Evolutionary conservation across 2,797 vertebrate genomes (phyloP), one percentile per base, ranked within the genome.

Genomic region (Anas georgica): DNA sequence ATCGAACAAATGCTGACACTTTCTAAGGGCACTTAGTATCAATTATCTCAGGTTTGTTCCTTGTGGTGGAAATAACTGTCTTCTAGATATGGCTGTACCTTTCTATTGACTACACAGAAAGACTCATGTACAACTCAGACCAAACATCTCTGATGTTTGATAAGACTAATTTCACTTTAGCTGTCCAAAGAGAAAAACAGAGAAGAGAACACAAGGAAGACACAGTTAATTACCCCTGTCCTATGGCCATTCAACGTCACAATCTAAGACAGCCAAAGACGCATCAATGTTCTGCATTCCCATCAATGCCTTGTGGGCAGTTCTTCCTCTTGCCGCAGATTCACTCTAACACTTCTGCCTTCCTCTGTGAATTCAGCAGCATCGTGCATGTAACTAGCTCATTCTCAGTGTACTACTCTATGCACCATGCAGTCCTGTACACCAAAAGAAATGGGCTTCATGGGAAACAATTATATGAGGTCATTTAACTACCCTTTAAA

Each of bases 371-470:
- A 63, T 33, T 39, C 12, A 82, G 35, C 26, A 59, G 5, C 35
- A 73, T 66, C 2, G 6, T 59, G 15, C n/a, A 25, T 0, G 1
- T 39, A 77, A 64, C 2, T 22, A 5, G 10, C 7, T 72, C 62
- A 62, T n/a, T 74, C 8, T 59, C 33, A 45, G 35, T 37, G 25
- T 17, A 31, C 4, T 77, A n/a, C 3, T 7, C 18, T 29, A 3
- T 4, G 28, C 7, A 29, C 7, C 10, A 18, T n/a, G n/a, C 0
- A 2, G 35, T 83, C 13, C 25, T 0, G 0, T 26, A 12, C 29
- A 67, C 39, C 2, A 4, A 73, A 76, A 82, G 79, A 18, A 2
- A 16, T 11, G 60, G 50, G 2, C 11, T 79, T 77, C 48, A 29
- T 59, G 28, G 69, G 33, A 91, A 91, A 79, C 7, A 31, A 25